Conservation (phyloP, 2,888 invertebrate species). For the Notodonta dromedarius region DNA sequence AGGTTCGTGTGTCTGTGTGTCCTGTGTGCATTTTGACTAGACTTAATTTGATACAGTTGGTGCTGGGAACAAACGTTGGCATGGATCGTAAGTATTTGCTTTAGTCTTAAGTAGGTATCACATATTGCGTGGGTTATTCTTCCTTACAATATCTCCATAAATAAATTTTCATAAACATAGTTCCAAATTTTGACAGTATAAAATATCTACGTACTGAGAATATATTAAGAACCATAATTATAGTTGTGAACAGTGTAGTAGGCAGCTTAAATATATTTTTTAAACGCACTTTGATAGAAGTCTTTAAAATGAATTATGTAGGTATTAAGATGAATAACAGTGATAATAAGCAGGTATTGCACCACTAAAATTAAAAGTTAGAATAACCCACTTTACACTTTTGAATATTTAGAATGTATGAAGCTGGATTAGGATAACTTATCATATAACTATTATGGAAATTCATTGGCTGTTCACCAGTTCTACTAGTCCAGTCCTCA, state of each 20-base stretch:
- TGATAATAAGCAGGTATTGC: background rate
- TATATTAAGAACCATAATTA: no score
- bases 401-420: background rate
- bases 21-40: conserved; percentile 57
- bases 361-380: background rate
- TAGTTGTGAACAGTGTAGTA: no score
- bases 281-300: no score
- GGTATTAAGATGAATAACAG: no score
- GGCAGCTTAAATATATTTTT: no score
- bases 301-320: no score
- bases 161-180: background rate
- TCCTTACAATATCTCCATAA: conserved; percentile 7
- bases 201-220: no score
- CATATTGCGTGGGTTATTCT: conserved; percentile 28
- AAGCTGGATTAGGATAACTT: background rate
- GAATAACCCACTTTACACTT: background rate
- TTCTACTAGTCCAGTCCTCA: no score
- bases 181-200: no score
- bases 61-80: conserved; percentile 71
- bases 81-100: conserved; percentile 46
- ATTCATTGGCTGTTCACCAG: no score
- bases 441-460: no score
- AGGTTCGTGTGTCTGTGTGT: conserved; percentile 62
- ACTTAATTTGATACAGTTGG: conserved; percentile 67
- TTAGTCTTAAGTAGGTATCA: conserved; percentile 31